Evolutionary conservation across 2,113 vertebrate species (phyloP).

Genomic region (Dicerorhinus sumatrensis): DNA sequence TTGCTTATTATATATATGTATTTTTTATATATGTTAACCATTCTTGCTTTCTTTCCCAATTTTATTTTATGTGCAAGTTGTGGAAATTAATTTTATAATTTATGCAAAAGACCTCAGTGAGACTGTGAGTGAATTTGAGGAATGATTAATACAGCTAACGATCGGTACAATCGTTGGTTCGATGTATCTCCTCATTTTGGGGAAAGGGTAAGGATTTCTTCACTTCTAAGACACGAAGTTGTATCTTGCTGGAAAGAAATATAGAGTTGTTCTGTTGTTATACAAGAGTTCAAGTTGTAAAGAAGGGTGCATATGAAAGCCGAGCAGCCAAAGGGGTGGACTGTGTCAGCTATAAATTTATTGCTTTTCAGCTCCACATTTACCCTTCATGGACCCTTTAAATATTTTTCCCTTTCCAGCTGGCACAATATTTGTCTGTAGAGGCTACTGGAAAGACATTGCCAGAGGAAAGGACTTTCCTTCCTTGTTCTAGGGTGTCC

Average conservation of each 20-base stretch:
- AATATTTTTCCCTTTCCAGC: neutral
- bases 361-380: neutral
- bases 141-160: too few species aligned
- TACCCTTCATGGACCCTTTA: neutral
- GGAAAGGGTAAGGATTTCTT: neutral
- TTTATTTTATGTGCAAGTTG: neutral
- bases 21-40: neutral
- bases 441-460: too few species aligned
- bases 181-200: neutral
- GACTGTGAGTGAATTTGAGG: neutral
- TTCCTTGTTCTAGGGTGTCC: neutral
- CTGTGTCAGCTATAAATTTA: neutral
- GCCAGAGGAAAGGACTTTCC: neutral
- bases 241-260: neutral
- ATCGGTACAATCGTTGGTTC: fast-evolving
- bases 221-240: neutral
- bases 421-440: neutral
- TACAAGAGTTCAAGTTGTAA: neutral
- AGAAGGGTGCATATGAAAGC: fast-evolving
- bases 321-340: too few species aligned
- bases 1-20: neutral
- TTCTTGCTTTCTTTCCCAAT: neutral
- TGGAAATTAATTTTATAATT: neutral
- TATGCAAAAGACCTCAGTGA: neutral
- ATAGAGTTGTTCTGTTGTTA: neutral